Evolutionary conservation across 2,113 vertebrate genomes (phyloP).

Genomic region (Telmatochromis bifrenatus): DNA sequence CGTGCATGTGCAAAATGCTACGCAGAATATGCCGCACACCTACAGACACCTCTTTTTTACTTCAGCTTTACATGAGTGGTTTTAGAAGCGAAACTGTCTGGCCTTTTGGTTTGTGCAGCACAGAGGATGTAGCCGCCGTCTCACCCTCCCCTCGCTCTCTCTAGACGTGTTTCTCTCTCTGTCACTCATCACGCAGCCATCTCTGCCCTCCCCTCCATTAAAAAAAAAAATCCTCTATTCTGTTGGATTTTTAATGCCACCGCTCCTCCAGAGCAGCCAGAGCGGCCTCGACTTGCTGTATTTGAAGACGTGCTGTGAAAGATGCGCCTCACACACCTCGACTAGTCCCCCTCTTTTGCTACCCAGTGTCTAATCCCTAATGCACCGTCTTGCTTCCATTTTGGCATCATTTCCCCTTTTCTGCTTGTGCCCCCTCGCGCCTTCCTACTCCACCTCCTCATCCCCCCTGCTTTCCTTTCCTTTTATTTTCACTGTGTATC

Average conservation of each 20-base stretch:
- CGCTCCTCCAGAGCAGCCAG: not conserved
- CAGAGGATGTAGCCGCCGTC: not conserved
- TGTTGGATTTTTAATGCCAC: conserved; percentile 1
- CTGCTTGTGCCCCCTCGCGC: not conserved
- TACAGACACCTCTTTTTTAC: not conserved
- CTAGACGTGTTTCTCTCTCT: conserved; percentile 35
- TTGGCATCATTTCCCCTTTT: conserved; percentile 12
- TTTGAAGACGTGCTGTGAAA: conserved; percentile 33
- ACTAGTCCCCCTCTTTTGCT: not conserved
- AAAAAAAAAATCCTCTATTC: not conserved
- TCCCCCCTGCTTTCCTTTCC: not conserved
- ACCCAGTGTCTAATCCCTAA: not conserved
- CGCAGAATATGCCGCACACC: not conserved
- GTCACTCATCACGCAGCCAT: conserved; percentile 26
- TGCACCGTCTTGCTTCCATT: conserved; percentile 23
- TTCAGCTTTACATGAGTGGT: not conserved
- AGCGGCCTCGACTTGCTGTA: not conserved
- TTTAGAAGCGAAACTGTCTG: not conserved
- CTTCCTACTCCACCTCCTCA: not conserved
- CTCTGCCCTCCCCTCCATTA: conserved; percentile 36
- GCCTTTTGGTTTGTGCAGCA: conserved; percentile 15
- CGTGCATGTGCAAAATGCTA: not conserved
- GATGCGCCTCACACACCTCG: not conserved
- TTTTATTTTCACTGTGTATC: conserved; percentile 50
- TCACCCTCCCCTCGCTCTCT: not conserved